Percentiles rank a stretch among this genome's conserved stretches.
phyloP scores from a whole-genome alignment of 2,888 invertebrate genomes.

The Drosophila greeni region DNA sequence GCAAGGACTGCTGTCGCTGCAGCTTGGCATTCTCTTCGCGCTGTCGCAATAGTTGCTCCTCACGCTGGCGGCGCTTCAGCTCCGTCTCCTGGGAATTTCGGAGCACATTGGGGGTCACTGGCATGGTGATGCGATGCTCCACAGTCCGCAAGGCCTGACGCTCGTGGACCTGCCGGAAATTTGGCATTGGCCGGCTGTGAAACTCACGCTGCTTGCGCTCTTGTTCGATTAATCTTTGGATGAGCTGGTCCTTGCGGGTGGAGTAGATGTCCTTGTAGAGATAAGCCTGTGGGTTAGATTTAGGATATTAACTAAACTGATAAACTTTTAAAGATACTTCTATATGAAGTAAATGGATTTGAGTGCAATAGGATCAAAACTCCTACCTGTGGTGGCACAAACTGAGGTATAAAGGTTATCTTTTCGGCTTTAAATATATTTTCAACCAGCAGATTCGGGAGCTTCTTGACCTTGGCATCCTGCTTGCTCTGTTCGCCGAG shows the following conservation, averaged over 20 bases:
- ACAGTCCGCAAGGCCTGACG: conserved; percentile 20
- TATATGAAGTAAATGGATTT: neutral
- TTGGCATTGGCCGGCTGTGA: conserved; percentile 67
- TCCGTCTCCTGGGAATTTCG: conserved; percentile 39
- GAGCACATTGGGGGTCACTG: conserved; percentile 62
- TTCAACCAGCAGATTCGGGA: neutral
- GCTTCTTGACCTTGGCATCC: neutral
- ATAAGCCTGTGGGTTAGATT: conserved; percentile 37
- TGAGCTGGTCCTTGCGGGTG: conserved; percentile 36
- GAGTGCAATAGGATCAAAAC: neutral
- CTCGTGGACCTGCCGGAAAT: conserved; percentile 52
- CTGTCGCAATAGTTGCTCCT: conserved; percentile 30
- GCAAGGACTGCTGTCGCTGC: conserved; percentile 8
- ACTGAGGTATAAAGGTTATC: neutral
- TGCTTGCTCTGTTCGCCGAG: neutral
- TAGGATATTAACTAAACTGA: too few relatives aligned
- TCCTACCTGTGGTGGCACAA: neutral
- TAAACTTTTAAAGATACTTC: too few relatives aligned
- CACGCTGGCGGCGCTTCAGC: conserved; percentile 42
- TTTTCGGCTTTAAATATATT: neutral
- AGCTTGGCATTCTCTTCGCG: conserved; percentile 35
- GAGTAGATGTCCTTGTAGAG: conserved; percentile 62
- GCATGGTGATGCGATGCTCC: conserved; percentile 50
- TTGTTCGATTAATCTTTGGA: conserved; percentile 21
- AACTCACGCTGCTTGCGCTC: conserved; percentile 56